Evolutionary conservation across 2,113 vertebrate genomes (phyloP).

Genomic region (Aix galericulata): DNA sequence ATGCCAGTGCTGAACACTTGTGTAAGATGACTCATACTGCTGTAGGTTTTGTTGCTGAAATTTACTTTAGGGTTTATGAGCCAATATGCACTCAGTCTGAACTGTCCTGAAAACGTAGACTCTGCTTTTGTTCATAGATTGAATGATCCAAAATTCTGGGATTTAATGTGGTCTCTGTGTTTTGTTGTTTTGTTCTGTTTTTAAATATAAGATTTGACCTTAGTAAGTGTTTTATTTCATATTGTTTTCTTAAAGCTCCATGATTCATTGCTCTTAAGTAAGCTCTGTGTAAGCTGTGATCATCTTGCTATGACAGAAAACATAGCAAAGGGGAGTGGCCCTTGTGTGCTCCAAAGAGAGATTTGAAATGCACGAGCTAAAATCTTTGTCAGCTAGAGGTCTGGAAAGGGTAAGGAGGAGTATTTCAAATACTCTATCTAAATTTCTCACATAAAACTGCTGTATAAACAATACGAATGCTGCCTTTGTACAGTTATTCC

Average conservation of each 20-base stretch:
- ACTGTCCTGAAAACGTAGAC: neutral
- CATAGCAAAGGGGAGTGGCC: neutral
- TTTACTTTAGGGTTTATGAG: neutral
- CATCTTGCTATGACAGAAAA: neutral
- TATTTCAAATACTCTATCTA: neutral
- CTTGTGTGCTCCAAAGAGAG: neutral
- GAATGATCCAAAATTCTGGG: neutral
- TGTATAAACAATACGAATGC: neutral
- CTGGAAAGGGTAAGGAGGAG: neutral
- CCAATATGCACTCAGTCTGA: neutral
- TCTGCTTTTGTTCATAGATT: neutral
- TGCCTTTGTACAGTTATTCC: neutral
- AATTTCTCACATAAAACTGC: neutral
- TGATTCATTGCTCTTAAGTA: neutral
- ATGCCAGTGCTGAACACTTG: neutral
- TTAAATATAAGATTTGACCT: neutral
- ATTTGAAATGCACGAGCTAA: neutral
- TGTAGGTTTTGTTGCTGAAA: neutral
- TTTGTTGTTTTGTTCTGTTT: neutral
- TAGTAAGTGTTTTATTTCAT: neutral
- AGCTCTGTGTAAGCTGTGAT: neutral
- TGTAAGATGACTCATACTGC: neutral
- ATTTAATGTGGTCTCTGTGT: neutral
- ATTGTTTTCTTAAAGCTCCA: neutral
- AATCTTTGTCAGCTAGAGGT: neutral